Percentiles rank a stretch among this genome's conserved stretches.
phyloP scores from a whole-genome alignment of 2,888 invertebrate species.

The Uropetala carovei region DNA sequence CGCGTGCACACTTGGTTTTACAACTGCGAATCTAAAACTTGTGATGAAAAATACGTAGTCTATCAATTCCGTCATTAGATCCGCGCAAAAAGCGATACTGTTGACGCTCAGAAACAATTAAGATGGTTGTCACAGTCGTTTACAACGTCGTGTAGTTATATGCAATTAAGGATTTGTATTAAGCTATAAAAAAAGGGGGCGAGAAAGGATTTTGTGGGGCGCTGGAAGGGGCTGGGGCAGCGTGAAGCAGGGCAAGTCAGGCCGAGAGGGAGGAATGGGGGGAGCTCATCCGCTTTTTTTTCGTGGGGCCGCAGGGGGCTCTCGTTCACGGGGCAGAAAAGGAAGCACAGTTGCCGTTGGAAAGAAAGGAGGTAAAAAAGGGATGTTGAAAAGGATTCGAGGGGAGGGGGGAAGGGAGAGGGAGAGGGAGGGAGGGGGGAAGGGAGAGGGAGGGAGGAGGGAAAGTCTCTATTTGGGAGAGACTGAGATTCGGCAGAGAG shows the following conservation, averaged over 20 bases:
- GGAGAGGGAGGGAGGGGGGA: not conserved
- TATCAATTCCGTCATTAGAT: not conserved
- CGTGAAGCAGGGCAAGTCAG: not conserved
- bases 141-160: not conserved
- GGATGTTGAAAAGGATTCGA: not conserved
- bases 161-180: constrained; percentile 25
- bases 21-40: too few species aligned
- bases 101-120: not conserved
- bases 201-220: not conserved
- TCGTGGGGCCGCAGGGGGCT: not conserved
- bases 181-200: not conserved
- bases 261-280: not conserved
- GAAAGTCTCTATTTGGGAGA: constrained; percentile 41
- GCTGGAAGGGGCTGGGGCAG: not conserved
- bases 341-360: constrained; percentile 7
- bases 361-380: not conserved
- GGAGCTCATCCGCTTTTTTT: not conserved
- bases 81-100: not conserved
- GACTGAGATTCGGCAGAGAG: not conserved
- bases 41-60: not conserved
- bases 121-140: not conserved
- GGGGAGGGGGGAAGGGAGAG: not conserved
- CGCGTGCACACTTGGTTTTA: too few species aligned
- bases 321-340: not conserved
- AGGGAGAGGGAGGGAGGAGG: constrained; percentile 16